Evolutionary conservation across 2,888 invertebrate species (phyloP), one percentile per base, ranked within the genome.

Genomic region (Drosophila rellima): DNA sequence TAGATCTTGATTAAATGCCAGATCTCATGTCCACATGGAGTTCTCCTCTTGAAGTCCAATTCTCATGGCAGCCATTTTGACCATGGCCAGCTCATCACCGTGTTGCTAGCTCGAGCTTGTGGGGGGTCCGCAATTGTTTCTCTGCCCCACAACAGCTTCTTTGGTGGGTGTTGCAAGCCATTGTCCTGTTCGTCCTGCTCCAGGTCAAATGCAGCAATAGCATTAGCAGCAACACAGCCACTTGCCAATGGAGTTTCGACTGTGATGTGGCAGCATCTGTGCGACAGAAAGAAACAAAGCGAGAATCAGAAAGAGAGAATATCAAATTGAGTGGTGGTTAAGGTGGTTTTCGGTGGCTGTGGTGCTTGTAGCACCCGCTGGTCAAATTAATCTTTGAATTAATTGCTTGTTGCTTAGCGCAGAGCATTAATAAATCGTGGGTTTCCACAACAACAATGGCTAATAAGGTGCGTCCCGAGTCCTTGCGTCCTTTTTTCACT

Each of bases 381-480:
- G 91, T 81, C 70, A 84, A 90, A 90, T 90, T 90, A 90, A 90
- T 90, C 90, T 89, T 76, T 72, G 87, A 87, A 90, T 90, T 90
- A 90, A 90, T 90, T 90, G 91, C 91, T 82, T 80, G 80, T 73
- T 84, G 88, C 86, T 89, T 82, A 89, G 88, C 89, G 73, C 89
- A 84, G 76, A 88, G 88, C 86, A 84, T 89, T 87, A 86, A 86
- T 86, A 86, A 86, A 86, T 86, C 85, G 84, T 84, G 65, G 63
- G 63, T 63, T 7, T 35, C 26, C 47, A 69, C 61, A 59, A 45
- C 33, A 59, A 65, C 69, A 55, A 60, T 61, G 52, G 67, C 77
- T 80, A 82, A 82, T 81, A 78, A 82, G 82, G 69, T 76, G 65
- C 67, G 70, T 70, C 65, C 65, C 37, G 26, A 74, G 35, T 61